These are phyloP conservation scores for Nomada ruficornis DNA, from an alignment of 2,888 invertebrate genomes.

Conservation along the genomic window DNA sequence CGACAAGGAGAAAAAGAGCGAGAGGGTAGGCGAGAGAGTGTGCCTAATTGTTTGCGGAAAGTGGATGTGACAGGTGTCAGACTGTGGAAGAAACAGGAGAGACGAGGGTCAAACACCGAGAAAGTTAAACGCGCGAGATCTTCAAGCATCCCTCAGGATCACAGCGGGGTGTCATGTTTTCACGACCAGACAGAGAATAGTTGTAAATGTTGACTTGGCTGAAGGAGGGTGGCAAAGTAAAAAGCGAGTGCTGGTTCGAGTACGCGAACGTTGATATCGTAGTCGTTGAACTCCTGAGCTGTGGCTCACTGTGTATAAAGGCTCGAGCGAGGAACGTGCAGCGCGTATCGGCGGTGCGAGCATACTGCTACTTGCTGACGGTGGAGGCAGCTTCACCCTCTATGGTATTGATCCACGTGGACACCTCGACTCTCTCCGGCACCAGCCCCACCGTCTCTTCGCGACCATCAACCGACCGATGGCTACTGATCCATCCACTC, in stretches of 20 bases:
- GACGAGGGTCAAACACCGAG: slow-evolving; percentile 47
- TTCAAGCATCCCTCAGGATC: slow-evolving; percentile 25
- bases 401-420: slow-evolving; percentile 79
- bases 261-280: slow-evolving; percentile 5
- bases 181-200: not conserved
- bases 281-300: slow-evolving; percentile 24
- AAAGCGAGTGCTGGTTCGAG: not conserved
- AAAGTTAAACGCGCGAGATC: slow-evolving; percentile 49
- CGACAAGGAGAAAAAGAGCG: too few species aligned
- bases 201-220: not conserved
- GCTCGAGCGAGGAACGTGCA: slow-evolving; percentile 68
- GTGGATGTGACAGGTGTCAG: slow-evolving; percentile 53
- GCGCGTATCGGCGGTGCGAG: slow-evolving; percentile 79
- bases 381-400: slow-evolving; percentile 72
- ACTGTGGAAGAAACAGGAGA: slow-evolving; percentile 17
- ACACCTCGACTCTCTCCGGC: slow-evolving; percentile 48
- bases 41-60: not conserved
- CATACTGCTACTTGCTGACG: slow-evolving; percentile 75
- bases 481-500: slow-evolving; percentile 43
- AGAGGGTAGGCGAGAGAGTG: too few species aligned
- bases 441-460: slow-evolving; percentile 36
- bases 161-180: slow-evolving; percentile 48
- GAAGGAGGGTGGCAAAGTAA: not conserved
- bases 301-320: slow-evolving; percentile 19
- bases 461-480: slow-evolving; percentile 44